Evolutionary conservation across 2,113 vertebrate genomes (phyloP).

Genomic region (Petrocephalus microphthalmus): DNA sequence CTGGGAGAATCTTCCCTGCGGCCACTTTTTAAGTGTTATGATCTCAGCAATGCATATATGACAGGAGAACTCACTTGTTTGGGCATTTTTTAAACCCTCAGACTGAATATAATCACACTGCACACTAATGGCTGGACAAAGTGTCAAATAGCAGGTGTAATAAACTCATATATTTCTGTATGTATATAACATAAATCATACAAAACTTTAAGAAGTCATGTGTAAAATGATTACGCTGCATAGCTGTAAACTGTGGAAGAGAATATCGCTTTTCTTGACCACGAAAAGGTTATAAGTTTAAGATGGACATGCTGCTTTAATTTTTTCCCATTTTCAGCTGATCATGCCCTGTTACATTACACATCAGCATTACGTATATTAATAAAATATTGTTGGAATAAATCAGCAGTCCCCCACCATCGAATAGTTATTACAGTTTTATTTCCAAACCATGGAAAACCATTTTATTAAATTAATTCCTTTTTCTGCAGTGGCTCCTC

Average conservation of each 20-base stretch:
- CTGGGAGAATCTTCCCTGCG: not conserved
- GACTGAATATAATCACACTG: not conserved
- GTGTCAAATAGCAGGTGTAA: not conserved
- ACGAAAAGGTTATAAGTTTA: not conserved
- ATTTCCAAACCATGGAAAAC: not conserved
- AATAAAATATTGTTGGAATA: constrained; percentile 1
- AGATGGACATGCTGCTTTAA: not conserved
- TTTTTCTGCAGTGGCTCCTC: not conserved
- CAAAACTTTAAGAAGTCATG: not conserved
- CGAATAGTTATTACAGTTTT: constrained; percentile 2
- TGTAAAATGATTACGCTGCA: not conserved
- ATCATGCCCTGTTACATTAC: not conserved
- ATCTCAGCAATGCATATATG: not conserved
- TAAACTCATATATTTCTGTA: not conserved
- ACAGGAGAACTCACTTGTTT: not conserved
- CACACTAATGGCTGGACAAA: not conserved
- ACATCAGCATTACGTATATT: constrained; percentile 3
- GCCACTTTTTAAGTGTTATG: not conserved
- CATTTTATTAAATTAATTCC: not conserved
- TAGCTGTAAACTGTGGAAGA: not conserved
- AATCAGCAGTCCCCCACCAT: not conserved
- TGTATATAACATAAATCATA: not conserved
- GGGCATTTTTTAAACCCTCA: not conserved
- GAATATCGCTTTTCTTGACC: not conserved
- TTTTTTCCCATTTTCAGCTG: not conserved